Base-by-base conservation (phyloP, 2,113 vertebrate genomes). In the Trichomycterus rosablanca region DNA sequence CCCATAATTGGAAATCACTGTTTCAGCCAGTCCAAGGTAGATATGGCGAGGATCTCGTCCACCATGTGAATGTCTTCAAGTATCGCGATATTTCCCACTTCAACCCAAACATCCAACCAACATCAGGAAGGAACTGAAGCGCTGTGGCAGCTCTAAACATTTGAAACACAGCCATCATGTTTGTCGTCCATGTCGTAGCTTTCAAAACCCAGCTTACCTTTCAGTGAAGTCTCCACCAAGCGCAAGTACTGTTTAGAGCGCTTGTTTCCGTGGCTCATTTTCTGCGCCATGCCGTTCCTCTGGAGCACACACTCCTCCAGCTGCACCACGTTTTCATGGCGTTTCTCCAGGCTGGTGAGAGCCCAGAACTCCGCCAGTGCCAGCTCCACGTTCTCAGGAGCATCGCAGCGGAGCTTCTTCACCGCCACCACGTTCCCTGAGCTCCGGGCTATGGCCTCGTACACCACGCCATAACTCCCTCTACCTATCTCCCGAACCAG, bases 301-400 rank as follows among this genome's bases (percentile, higher is more conserved):
- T 97, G 93, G 63, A 97, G 85, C 53, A 97, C 92, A 52, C 93
- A 96, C 80, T 97, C 93, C 68, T 97, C 92, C 75, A 97, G 85
- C 65, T 92, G 91, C 37, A 97, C 92, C 40, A 97, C 88, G 57
- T 97, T 95, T 44, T 89, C 84, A 48, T 95, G 93, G 55, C 89
- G 86, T 67, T 90, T 89, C 75, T 90, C 82, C 34, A 95, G 84
- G 68, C 93, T 95, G 20, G 90, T 86, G 62, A 97, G 80, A 59
- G 93, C 91, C 93, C 93, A 95, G 79, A 97, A 94, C 76, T 95
- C 93, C 7, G 90, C 88, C 75, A 96, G 76, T 1, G 93, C 94
- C 73, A 96, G 81, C 84, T 96, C 94, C 70, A 95, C 92, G 76
- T 93, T 94, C 75, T 97, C 94, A 5, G 94, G 94, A 1, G 93